Conservation (phyloP, 2,113 vertebrate species). For the Cervus canadensis region DNA sequence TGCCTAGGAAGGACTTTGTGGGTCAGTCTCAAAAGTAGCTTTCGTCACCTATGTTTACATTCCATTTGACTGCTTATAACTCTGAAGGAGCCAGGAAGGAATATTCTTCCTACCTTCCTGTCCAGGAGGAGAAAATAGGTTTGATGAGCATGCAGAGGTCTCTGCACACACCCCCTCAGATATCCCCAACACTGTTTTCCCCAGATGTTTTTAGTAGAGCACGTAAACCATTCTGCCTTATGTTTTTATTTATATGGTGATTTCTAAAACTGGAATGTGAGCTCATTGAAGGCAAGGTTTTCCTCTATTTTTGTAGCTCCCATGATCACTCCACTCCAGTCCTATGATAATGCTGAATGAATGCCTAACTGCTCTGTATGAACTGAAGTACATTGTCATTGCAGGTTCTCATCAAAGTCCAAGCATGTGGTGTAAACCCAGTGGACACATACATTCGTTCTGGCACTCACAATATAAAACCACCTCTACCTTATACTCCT, state of each 20-base stretch:
- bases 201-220: neutral
- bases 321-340: neutral
- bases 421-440: conserved; percentile 93
- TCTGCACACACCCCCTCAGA: neutral
- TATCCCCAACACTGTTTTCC: neutral
- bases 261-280: neutral
- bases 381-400: conserved; percentile 10
- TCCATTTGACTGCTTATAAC: neutral
- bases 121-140: neutral
- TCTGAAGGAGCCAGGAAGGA: neutral
- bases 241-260: neutral
- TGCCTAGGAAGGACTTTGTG: neutral
- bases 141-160: neutral
- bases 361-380: neutral
- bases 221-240: neutral
- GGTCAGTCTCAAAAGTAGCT: neutral
- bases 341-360: neutral
- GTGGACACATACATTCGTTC: conserved; percentile 94
- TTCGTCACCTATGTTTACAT: neutral
- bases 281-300: neutral
- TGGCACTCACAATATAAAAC: conserved; percentile 81
- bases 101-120: neutral
- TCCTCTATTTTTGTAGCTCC: neutral
- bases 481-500: conserved; percentile 89
- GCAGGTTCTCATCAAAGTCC: conserved; percentile 92